Base-by-base conservation (phyloP, 2,797 vertebrate genomes). In the Enteromius radiatus region DNA sequence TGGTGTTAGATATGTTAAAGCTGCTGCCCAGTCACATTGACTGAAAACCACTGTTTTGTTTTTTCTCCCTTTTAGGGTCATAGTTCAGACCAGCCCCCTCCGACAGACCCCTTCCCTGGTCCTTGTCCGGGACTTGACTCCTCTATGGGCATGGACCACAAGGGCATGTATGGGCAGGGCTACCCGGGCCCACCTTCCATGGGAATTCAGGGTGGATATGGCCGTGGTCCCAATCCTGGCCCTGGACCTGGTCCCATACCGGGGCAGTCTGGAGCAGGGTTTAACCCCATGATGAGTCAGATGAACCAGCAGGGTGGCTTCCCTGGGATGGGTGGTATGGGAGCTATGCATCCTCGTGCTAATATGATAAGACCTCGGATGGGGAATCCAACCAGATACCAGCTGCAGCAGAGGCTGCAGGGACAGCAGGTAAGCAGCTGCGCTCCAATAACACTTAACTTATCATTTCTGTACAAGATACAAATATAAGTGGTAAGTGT, bases 361-460 rank as follows among this genome's bases (percentile, higher is more conserved):
- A 95, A 82, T 56, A 89, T 96, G 87, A 94, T 97, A 92, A 96
- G 97, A 47, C 96, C 97, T 59, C 95, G 97, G 64, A 96, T 96
- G 94, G 92, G 95, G 78, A 97, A 86, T 12, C 94, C 96, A 70
- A 95, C 95, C 59, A 90, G 97, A 80, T 94, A 98, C 91, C 98
- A 99, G 89, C 96, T 99, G 43, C 97, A 99, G 91, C 98, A 99
- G 92, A 95, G 98, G 87, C 94, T 99, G 17, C 98, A 99, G 89
- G 97, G 97, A 80, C 98, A 97, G 84, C 98, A 99, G 97, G 98
- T 99, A 91, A 85, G 69, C 38, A 38, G 38, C 12, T 47, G 23
- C 6, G 4, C 31, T 7, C 2, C 38, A 28, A 4, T 23, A 23
- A 47, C 28, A 14, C 45, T 7, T 10, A n/a, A 74, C 1, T 21